Conservation (phyloP, 2,113 vertebrate species). For the Chrysochloris asiatica region DNA sequence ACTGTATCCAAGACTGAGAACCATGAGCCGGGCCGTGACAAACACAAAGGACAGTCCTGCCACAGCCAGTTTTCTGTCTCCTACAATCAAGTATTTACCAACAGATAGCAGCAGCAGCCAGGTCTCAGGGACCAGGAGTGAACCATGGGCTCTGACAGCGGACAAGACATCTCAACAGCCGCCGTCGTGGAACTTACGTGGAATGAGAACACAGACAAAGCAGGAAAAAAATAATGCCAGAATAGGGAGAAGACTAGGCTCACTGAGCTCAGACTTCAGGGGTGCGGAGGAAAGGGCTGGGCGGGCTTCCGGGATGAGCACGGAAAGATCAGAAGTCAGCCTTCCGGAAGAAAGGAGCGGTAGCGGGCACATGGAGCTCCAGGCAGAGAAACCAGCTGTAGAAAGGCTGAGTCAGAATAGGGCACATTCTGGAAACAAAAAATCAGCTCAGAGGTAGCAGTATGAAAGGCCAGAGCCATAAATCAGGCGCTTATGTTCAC, state of each 20-base stretch:
- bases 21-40: background rate
- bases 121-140: background rate
- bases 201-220: background rate
- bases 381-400: background rate
- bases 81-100: too few species aligned
- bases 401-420: background rate
- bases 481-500: rapidly evolving
- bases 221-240: background rate
- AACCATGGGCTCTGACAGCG: rapidly evolving
- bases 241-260: too few species aligned
- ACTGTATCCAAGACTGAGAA: background rate
- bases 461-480: rapidly evolving
- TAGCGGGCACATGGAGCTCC: background rate
- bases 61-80: background rate
- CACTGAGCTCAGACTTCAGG: background rate
- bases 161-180: background rate
- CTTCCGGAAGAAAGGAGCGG: background rate
- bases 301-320: background rate
- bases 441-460: background rate
- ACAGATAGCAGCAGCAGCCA: background rate
- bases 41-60: background rate
- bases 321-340: background rate
- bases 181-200: background rate
- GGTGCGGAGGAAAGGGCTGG: background rate
- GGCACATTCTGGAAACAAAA: rapidly evolving